phyloP scores from a whole-genome alignment of 2,888 invertebrate genomes.

The Rhopalosiphum nymphaeae region DNA sequence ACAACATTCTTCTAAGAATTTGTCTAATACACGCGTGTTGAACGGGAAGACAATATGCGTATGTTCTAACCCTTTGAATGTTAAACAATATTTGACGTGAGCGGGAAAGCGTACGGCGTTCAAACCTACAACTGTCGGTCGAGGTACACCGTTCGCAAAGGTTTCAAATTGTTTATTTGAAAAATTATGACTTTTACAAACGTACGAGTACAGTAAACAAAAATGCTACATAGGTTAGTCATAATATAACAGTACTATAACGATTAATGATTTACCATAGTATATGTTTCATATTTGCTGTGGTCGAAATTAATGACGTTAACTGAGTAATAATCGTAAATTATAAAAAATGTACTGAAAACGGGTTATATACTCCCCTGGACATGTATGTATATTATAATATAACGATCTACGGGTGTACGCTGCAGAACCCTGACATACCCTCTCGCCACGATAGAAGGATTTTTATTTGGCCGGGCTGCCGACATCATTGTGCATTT shows the following conservation, averaged over 20 bases:
- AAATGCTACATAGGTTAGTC: neutral
- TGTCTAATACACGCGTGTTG: neutral
- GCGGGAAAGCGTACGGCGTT: neutral
- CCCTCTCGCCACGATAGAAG: neutral
- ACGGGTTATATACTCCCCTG: neutral
- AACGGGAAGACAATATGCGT: neutral
- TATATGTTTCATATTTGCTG: neutral
- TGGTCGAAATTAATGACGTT: neutral
- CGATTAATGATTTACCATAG: neutral
- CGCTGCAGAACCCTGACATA: neutral
- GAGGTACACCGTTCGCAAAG: neutral
- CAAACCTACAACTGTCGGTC: neutral
- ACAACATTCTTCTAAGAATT: slow-evolving; percentile 58
- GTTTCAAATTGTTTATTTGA: neutral
- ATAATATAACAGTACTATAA: neutral
- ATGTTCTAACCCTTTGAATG: slow-evolving; percentile 12
- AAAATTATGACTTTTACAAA: neutral
- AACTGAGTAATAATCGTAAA: neutral
- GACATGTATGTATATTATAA: neutral
- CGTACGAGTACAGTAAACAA: neutral
- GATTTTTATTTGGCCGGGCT: neutral
- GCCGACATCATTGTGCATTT: neutral
- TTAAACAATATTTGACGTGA: neutral
- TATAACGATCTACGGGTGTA: too few relatives aligned
- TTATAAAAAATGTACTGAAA: neutral